A percentile compares a stretch with the other conserved stretches of the same genome.
Conservation (phyloP, 2,797 vertebrate species). For the Coregonus sp. region DNA sequence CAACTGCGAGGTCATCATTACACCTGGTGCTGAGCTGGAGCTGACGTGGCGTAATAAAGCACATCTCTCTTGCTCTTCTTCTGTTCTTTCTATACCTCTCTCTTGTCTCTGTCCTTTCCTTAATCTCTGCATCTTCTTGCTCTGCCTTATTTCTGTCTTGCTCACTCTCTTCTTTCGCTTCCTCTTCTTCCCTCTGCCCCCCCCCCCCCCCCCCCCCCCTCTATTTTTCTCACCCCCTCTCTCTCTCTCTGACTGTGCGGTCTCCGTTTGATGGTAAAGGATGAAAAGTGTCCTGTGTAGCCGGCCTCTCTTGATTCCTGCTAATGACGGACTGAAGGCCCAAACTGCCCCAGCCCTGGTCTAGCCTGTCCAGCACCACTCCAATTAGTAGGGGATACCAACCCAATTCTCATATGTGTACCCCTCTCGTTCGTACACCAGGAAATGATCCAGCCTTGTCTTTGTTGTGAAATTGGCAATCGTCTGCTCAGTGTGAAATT, state of each 20-base stretch:
- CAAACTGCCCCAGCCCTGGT: slow-evolving; percentile 10
- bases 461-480: too few relatives aligned
- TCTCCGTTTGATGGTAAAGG: slow-evolving; percentile 47
- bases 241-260: not conserved
- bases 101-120: not conserved
- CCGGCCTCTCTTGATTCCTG: slow-evolving; percentile 39
- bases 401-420: not conserved
- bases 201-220: not conserved
- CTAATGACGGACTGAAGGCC: slow-evolving; percentile 38
- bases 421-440: not conserved
- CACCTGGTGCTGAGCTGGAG: slow-evolving; percentile 35
- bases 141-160: not conserved
- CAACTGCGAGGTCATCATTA: slow-evolving; percentile 25
- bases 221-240: slow-evolving; percentile 9
- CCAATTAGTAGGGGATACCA: slow-evolving; percentile 30
- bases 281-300: slow-evolving; percentile 43
- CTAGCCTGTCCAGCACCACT: slow-evolving; percentile 17
- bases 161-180: too few relatives aligned
- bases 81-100: not conserved
- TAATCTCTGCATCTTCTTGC: not conserved
- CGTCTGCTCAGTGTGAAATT: slow-evolving; percentile 40
- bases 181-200: too few relatives aligned
- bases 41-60: not conserved
- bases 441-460: too few relatives aligned
- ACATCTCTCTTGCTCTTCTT: not conserved